Evolutionary conservation across 2,113 vertebrate genomes (phyloP).

Genomic region (Penelope pileata): DNA sequence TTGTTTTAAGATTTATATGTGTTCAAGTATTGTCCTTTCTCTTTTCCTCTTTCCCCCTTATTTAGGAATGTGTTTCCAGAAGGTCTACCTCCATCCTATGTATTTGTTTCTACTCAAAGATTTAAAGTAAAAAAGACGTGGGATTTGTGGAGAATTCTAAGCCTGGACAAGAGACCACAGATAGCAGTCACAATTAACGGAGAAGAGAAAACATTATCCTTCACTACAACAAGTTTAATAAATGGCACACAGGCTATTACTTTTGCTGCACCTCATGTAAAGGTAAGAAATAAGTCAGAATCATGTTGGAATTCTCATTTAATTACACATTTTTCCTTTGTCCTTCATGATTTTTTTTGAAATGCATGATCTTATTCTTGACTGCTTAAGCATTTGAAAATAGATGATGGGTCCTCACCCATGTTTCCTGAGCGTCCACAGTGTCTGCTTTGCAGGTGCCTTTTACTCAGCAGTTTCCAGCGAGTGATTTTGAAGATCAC

Average conservation of each 20-base stretch:
- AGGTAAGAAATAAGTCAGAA: conserved; percentile 74
- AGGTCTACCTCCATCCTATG: conserved; percentile 95
- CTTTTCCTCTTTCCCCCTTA: not conserved
- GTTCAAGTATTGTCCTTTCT: not conserved
- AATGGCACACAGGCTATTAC: conserved; percentile 87
- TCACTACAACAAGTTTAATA: conserved; percentile 88
- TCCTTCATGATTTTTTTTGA: not conserved
- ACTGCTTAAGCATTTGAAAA: not conserved
- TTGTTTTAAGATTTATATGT: not conserved
- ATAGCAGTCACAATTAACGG: conserved; percentile 93
- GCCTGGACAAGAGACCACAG: conserved; percentile 86
- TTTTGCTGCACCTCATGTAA: conserved; percentile 82
- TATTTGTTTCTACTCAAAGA: conserved; percentile 94
- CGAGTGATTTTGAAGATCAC: not conserved
- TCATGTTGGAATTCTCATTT: not conserved
- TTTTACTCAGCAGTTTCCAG: not conserved
- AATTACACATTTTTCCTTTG: not conserved
- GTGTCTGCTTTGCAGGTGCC: not conserved
- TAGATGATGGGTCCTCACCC: not conserved
- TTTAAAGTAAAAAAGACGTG: conserved; percentile 93
- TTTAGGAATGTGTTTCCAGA: conserved; percentile 92
- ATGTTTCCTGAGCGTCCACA: not conserved
- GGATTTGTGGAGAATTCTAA: conserved; percentile 95
- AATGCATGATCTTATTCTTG: not conserved
- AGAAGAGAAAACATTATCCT: conserved; percentile 82